Evolutionary conservation across 2,888 invertebrate genomes (phyloP), one percentile per base, ranked within the genome.

Genomic region (Erpobdella octoculata): DNA sequence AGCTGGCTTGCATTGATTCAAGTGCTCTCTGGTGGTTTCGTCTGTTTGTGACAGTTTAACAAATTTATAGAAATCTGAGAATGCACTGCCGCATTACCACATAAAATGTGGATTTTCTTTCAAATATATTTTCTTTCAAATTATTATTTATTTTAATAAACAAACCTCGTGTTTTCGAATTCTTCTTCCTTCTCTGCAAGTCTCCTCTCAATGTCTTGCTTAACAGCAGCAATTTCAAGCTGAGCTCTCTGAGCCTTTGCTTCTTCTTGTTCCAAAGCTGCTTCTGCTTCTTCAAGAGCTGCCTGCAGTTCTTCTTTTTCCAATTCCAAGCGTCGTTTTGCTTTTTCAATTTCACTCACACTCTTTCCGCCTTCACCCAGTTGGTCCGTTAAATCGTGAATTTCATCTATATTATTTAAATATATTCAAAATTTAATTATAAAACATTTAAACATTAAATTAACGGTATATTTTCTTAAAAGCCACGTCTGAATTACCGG

Each of bases 101-200:
- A 65, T 37, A n/a, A 37, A 37, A 21, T 8, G 8, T 21, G 25
- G 3, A 37, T 6, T 18, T n/a, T 6, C 6, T n/a, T n/a, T 6
- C 33, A 65, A 5, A 21, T 35, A 1, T 65, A 9, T 37, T 25
- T 6, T 37, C 36, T 2, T 62, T 62, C n/a, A 33, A 12, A 41
- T 12, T 41, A 18, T 41, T 41, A 18, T 41, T 12, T 35, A 6
- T 28, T 31, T 53, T 53, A 12, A 25, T 28, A 28, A 67, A 41
- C 25, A n/a, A 73, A 85, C 86, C 86, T 85, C 71, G 98, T 98
- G 86, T 96, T 97, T 85, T 98, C 97, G 88, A 98, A 99, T 87
- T 98, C 98, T 83, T 98, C 98, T 83, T 98, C 98, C 88, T 98
- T 98, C 89, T 98, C 98, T 85, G 95, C 95, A 86, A 98, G 93